A percentile compares a stretch with the other conserved stretches of the same genome.
Evolutionary conservation across 2,113 vertebrate genomes (phyloP).

Genomic region (Apeltes quadracus): DNA sequence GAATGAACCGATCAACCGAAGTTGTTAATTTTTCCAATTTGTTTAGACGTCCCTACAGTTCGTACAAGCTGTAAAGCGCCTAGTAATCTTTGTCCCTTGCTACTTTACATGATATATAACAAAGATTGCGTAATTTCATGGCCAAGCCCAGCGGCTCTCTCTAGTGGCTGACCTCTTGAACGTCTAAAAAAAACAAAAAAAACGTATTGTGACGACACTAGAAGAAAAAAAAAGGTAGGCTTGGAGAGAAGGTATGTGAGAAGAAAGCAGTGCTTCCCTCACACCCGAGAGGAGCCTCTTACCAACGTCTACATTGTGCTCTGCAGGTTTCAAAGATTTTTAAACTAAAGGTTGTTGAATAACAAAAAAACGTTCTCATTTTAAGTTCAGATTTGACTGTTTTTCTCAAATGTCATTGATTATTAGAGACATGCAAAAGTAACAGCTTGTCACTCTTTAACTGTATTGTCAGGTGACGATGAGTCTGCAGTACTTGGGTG

Average conservation of each 20-base stretch:
- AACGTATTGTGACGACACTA: conserved; percentile 20
- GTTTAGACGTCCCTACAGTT: neutral
- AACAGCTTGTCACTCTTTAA: conserved; percentile 26
- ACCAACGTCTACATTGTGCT: neutral
- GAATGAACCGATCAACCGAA: neutral
- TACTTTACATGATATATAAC: neutral
- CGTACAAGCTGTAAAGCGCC: neutral
- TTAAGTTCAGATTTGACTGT: neutral
- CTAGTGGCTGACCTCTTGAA: conserved; percentile 20
- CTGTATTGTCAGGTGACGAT: conserved; percentile 22
- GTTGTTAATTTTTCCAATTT: neutral
- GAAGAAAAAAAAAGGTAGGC: conserved; percentile 12
- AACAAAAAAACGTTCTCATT: conserved; percentile 11
- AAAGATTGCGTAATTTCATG: conserved; percentile 55
- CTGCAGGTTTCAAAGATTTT: neutral
- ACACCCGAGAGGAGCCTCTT: conserved; percentile 22
- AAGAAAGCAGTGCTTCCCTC: conserved; percentile 35
- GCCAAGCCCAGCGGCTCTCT: conserved; percentile 18
- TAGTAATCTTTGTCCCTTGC: neutral
- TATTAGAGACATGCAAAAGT: conserved; percentile 19
- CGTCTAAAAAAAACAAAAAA: conserved; percentile 10
- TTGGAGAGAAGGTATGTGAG: conserved; percentile 31
- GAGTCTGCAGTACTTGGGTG: conserved; percentile 12
- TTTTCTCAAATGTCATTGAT: conserved; percentile 27
- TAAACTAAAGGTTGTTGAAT: conserved; percentile 46